Evolutionary conservation across 2,888 invertebrate genomes (phyloP), one percentile per base, ranked within the genome.

Genomic region (Drosophila limbata): DNA sequence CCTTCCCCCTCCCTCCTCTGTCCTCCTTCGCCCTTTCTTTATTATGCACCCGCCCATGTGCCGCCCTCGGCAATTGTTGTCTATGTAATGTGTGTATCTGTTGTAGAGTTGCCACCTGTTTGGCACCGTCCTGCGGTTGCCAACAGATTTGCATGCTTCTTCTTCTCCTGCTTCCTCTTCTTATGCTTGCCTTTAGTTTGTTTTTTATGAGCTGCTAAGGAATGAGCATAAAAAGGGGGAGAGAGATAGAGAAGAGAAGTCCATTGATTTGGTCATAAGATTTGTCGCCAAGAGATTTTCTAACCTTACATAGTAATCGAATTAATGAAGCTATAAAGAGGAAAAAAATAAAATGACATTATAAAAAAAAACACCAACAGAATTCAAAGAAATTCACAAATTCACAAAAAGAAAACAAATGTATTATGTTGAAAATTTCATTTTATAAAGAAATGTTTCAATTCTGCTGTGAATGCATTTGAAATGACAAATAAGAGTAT

Each of bases 31-130:
- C 17, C 19, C 11, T 39, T 17, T 39, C 17, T 21, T 19, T 17
- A 17, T 39, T 25, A 33, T 4, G 53, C 67, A 17, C 13, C 51
- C 53, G 44, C 52, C 52, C 53, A 60, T 53, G 48, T 10, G n/a
- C 61, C 55, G 75, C 76, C 76, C 62, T 56, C 59, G 56, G 76
- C 76, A 75, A 63, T 72, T 71, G 75, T 56, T 44, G 50, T 71
- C 75, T 71, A 48, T 50, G 56, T 60, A 63, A 17, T 37, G 19
- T 37, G 21, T 48, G 45, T 50, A 25, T 45, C 19, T 48, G 35
- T 44, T 48, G 35, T 44, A 42, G 19, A 45, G 72, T 39, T 73
- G 63, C 68, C 67, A 74, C 74, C 73, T 65, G 75, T 74, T 61
- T 56, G 45, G 17, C 45, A 60, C 45, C 69, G 48, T 70, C 65